These are phyloP conservation scores for Orchestia grillus DNA, from an alignment of 1,140 invertebrate species.

Conservation along the genomic window DNA sequence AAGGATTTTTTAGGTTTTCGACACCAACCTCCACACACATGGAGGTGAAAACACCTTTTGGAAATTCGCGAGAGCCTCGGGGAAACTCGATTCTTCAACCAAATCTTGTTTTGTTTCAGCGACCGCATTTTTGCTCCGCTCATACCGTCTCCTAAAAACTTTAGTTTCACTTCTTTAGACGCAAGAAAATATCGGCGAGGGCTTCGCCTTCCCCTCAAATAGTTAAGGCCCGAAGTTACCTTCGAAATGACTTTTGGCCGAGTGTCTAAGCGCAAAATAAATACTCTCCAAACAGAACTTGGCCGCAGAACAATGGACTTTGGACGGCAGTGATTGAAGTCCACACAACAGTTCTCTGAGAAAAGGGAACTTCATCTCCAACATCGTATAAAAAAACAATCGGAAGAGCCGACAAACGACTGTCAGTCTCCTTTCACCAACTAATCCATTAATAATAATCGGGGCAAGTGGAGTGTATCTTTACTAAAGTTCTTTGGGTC, in stretches of 20 bases:
- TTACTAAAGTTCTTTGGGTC: neutral
- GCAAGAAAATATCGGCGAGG: constrained; percentile 11
- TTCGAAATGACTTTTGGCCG: constrained; percentile 44
- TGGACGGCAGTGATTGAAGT: constrained; percentile 38
- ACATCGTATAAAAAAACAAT: neutral
- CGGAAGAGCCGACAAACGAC: neutral
- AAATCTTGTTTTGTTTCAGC: neutral
- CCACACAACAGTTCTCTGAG: neutral
- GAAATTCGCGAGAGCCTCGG: neutral
- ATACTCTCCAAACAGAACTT: constrained; percentile 23
- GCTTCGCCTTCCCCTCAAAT: constrained; percentile 32
- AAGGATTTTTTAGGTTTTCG: neutral
- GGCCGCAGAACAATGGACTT: neutral
- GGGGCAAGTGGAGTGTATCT: too few relatives aligned
- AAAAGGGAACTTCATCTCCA: neutral
- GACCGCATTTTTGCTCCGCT: neutral
- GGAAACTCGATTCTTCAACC: neutral
- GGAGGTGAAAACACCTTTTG: neutral
- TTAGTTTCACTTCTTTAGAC: constrained; percentile 30
- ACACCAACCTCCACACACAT: neutral
- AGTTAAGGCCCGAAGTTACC: constrained; percentile 26
- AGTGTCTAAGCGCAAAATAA: constrained; percentile 54
- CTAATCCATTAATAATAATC: neutral
- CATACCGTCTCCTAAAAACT: constrained; percentile 12
- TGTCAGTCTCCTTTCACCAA: neutral